phyloP scores from a whole-genome alignment of 2,113 vertebrate species.

The Tenebrosternarchus preto region DNA sequence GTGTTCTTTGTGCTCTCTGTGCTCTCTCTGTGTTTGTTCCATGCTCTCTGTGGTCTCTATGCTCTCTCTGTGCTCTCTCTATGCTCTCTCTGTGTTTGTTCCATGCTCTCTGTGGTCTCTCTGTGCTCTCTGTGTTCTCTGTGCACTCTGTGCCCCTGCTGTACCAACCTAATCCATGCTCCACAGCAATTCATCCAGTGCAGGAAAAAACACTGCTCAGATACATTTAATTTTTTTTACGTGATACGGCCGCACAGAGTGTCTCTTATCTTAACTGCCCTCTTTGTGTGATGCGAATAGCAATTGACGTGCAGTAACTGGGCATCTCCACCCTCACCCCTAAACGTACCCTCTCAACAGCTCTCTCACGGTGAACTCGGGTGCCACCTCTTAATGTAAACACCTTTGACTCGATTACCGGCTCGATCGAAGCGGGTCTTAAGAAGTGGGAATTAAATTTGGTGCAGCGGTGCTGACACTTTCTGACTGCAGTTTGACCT shows the following conservation, averaged over 20 bases:
- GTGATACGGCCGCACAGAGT: constrained; percentile 7
- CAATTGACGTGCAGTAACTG: constrained; percentile 17
- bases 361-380: background rate
- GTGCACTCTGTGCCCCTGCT: constrained; percentile 35
- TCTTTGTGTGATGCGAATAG: constrained; percentile 10
- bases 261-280: constrained; percentile 30
- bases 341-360: constrained; percentile 11
- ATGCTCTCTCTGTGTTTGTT: constrained; percentile 21
- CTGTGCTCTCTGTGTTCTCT: constrained; percentile 16
- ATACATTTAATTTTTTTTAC: constrained; percentile 32
- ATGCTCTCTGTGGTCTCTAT: constrained; percentile 16
- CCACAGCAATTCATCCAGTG: constrained; percentile 33
- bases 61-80: too few relatives aligned
- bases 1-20: constrained; percentile 13
- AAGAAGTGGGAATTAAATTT: background rate
- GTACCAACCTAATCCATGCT: constrained; percentile 15
- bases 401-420: constrained; percentile 20
- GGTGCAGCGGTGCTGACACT: background rate
- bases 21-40: constrained; percentile 22
- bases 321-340: background rate
- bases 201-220: constrained; percentile 16
- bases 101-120: constrained; percentile 27
- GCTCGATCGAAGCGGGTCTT: background rate
- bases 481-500: background rate
- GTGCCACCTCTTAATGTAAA: constrained; percentile 14